These are phyloP conservation scores for Chrysina gloriosa DNA, from an alignment of 2,888 invertebrate genomes.

Conservation along the genomic window DNA sequence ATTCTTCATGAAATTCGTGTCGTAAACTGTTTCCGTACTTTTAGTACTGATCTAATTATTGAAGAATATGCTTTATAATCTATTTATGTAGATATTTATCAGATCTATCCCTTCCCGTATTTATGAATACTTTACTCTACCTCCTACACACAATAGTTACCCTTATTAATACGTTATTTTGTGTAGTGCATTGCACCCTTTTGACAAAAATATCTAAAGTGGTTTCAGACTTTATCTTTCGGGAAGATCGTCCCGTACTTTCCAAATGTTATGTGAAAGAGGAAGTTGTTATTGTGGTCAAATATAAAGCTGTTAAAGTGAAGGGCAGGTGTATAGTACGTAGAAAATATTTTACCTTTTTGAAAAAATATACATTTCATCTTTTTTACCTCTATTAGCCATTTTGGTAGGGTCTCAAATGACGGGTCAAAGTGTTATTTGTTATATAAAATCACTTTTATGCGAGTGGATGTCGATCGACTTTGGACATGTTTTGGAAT, in stretches of 20 bases:
- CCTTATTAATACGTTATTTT: background rate
- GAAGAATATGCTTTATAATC: too few relatives aligned
- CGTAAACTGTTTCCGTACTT: too few relatives aligned
- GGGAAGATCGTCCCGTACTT: background rate
- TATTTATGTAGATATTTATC: too few relatives aligned
- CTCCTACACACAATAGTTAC: too few relatives aligned
- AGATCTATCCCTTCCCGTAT: too few relatives aligned
- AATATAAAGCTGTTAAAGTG: constrained; percentile 25
- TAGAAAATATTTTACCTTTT: constrained; percentile 18
- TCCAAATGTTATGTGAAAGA: background rate
- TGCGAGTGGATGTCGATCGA: background rate
- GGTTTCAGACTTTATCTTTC: constrained; percentile 10
- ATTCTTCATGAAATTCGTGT: too few relatives aligned
- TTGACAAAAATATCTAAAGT: constrained; percentile 13
- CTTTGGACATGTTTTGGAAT: background rate
- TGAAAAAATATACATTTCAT: constrained; percentile 10
- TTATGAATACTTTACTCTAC: too few relatives aligned
- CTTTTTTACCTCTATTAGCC: background rate
- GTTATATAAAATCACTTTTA: background rate
- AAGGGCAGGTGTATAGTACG: constrained; percentile 22
- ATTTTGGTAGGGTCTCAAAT: background rate
- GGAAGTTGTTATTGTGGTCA: constrained; percentile 33
- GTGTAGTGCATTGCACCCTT: too few relatives aligned
- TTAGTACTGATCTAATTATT: too few relatives aligned
- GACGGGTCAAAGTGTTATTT: background rate